Evolutionary conservation across 2,113 vertebrate genomes (phyloP).

Genomic region (Xerus inauris): DNA sequence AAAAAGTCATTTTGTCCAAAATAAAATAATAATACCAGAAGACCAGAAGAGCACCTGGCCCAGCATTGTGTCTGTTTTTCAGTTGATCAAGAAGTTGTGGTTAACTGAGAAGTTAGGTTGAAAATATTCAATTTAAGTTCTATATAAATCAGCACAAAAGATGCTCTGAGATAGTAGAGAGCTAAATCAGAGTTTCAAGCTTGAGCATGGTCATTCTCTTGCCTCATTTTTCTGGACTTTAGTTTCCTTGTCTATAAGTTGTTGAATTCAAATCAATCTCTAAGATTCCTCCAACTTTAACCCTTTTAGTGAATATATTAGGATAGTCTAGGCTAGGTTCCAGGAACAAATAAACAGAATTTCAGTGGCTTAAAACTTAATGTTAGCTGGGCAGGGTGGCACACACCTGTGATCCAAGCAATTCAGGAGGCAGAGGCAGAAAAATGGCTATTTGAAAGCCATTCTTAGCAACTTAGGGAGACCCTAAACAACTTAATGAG

Average conservation of each 20-base stretch:
- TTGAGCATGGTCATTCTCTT: not conserved
- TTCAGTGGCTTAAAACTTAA: conserved; percentile 9
- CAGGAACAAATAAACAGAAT: conserved; percentile 30
- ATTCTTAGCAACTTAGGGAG: too few species aligned
- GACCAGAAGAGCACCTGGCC: not conserved
- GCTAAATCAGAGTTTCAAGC: not conserved
- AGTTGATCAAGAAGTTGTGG: not conserved
- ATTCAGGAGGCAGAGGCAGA: too few species aligned
- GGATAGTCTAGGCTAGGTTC: not conserved
- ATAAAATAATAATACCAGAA: not conserved
- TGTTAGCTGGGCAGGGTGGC: too few species aligned
- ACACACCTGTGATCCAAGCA: too few species aligned
- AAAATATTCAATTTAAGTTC: not conserved
- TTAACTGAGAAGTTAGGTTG: not conserved
- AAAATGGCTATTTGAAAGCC: too few species aligned
- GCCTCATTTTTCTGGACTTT: not conserved
- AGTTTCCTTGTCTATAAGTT: not conserved
- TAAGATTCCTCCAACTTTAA: not conserved
- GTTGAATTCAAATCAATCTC: not conserved
- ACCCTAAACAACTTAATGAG: too few species aligned
- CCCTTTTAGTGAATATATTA: not conserved
- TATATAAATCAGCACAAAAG: not conserved
- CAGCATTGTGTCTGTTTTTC: not conserved
- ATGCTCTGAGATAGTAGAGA: not conserved
- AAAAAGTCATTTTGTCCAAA: too few species aligned